A percentile compares a stretch with the other conserved stretches of the same genome.
Conservation (phyloP, 1,140 invertebrate species). For the Tribolium madens region DNA sequence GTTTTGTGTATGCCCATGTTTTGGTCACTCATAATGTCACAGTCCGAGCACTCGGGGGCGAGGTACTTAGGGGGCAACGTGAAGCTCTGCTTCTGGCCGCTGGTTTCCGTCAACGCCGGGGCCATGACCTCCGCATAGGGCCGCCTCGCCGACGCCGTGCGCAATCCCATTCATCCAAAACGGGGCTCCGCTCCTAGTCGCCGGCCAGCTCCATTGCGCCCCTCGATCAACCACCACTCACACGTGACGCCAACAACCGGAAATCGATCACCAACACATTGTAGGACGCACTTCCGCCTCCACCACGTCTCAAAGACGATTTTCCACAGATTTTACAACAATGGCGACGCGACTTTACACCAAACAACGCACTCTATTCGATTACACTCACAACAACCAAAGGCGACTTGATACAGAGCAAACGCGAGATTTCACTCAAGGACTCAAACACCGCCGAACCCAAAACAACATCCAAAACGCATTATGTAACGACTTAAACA, state of each 20-base stretch:
- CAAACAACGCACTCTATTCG: constrained; percentile 62
- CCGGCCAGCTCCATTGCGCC: constrained; percentile 56
- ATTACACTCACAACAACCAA: constrained; percentile 49
- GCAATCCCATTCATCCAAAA: constrained; percentile 74
- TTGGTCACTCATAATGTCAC: constrained; percentile 73
- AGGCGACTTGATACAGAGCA: constrained; percentile 57
- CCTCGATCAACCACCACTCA: constrained; percentile 50
- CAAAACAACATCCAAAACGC: neutral
- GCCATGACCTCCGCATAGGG: constrained; percentile 78
- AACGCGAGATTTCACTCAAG: constrained; percentile 56
- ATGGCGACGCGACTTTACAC: constrained; percentile 62
- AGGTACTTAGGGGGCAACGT: constrained; percentile 67
- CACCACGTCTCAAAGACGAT: neutral
- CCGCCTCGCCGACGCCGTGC: constrained; percentile 70
- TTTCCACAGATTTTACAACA: constrained; percentile 61
- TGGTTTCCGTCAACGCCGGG: constrained; percentile 76
- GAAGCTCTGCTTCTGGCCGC: constrained; percentile 73
- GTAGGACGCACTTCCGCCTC: neutral
- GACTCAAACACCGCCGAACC: constrained; percentile 41
- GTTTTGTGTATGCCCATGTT: constrained; percentile 74
- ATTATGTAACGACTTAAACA: neutral
- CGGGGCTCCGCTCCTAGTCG: constrained; percentile 38
- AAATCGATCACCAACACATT: constrained; percentile 26
- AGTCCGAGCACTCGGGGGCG: constrained; percentile 48
- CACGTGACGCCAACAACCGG: constrained; percentile 59